Evolutionary conservation across 2,888 invertebrate species (phyloP).

Genomic region (Rosalia funebris): DNA sequence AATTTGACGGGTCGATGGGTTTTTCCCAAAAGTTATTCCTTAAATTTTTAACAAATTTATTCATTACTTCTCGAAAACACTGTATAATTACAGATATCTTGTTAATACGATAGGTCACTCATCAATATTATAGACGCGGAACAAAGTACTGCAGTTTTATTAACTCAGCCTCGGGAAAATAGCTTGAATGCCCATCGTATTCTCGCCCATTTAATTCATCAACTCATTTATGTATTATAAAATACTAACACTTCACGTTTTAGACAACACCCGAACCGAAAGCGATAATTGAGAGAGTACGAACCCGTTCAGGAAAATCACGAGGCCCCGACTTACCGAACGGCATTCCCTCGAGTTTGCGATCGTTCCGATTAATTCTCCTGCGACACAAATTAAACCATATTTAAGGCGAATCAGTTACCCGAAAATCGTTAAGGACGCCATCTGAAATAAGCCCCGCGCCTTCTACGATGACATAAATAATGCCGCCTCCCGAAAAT

Average conservation of each 20-base stretch:
- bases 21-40: no score
- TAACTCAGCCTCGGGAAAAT: no score
- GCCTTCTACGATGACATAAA: not conserved
- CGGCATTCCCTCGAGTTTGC: not conserved
- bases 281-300: not conserved
- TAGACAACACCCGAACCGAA: not conserved
- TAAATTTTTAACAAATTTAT: no score
- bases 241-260: not conserved
- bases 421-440: not conserved
- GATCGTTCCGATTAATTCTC: not conserved
- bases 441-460: not conserved
- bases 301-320: not conserved
- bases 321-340: not conserved
- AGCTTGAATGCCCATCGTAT: not conserved
- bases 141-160: no score
- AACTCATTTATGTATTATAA: not conserved
- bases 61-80: no score
- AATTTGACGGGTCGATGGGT: no score
- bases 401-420: not conserved
- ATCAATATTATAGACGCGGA: no score
- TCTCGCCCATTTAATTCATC: not conserved
- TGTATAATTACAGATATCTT: no score
- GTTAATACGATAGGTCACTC: no score
- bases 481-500: not conserved
- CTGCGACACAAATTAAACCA: slow-evolving; percentile 6